Percentiles rank a stretch among this genome's conserved stretches.
phyloP scores from a whole-genome alignment of 2,113 vertebrate genomes.

The Alexandromys fortis region DNA sequence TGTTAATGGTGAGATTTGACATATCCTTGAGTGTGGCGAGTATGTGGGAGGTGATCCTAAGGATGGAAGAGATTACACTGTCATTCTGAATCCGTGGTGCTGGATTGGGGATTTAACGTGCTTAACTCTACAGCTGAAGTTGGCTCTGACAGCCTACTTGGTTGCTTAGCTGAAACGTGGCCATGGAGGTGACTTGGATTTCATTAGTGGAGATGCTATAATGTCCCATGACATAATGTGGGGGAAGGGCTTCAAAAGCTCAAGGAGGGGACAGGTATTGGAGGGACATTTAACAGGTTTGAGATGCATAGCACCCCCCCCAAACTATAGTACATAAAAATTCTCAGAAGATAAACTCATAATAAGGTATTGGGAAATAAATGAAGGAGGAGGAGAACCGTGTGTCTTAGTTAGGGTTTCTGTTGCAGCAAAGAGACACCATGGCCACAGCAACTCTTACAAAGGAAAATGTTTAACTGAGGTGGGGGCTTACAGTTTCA shows the following conservation, averaged over 20 bases:
- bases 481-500: neutral
- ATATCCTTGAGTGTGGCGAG: neutral
- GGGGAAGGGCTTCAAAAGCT: neutral
- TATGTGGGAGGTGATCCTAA: neutral
- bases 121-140: neutral
- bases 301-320: neutral
- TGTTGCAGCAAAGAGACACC: neutral
- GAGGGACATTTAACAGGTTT: neutral
- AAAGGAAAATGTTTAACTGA: neutral
- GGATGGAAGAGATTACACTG: neutral
- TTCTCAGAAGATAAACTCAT: conserved; percentile 5
- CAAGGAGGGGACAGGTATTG: neutral
- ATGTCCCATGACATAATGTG: neutral
- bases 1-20: conserved; percentile 24
- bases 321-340: conserved; percentile 17
- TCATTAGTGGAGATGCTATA: neutral
- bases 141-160: conserved; percentile 6
- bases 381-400: neutral
- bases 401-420: neutral
- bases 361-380: neutral
- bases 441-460: neutral
- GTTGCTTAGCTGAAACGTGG: conserved; percentile 11
- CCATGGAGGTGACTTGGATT: neutral
- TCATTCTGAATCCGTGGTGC: conserved; percentile 24
- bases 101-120: neutral